A percentile compares a stretch with the other conserved stretches of the same genome.
phyloP scores from a whole-genome alignment of 2,113 vertebrate genomes.

The Xiphias gladius region DNA sequence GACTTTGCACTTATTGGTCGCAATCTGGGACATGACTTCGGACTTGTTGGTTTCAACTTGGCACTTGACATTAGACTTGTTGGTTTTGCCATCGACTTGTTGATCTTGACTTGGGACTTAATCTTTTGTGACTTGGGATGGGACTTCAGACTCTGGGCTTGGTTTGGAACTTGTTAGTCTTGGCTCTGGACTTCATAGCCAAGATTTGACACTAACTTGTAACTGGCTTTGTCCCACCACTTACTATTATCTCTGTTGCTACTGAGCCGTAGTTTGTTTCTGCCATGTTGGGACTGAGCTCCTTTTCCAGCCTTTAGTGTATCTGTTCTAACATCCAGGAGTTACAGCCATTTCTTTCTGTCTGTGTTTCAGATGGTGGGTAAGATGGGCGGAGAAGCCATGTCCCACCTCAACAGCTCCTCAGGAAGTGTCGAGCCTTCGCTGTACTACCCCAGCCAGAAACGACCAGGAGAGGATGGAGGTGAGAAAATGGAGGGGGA shows the following conservation, averaged over 20 bases:
- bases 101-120: background rate
- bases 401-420: conserved; percentile 81
- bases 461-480: conserved; percentile 76
- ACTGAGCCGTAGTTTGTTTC: too few relatives aligned
- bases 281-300: background rate
- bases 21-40: too few relatives aligned
- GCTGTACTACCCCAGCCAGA: conserved; percentile 76
- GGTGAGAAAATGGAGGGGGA: conserved; percentile 54
- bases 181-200: background rate
- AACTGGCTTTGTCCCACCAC: too few relatives aligned
- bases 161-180: too few relatives aligned
- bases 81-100: too few relatives aligned
- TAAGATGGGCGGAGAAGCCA: conserved; percentile 76
- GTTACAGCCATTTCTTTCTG: conserved; percentile 13
- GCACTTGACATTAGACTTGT: too few relatives aligned
- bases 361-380: conserved; percentile 76
- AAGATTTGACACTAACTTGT: too few relatives aligned
- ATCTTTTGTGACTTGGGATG: too few relatives aligned
- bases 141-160: too few relatives aligned
- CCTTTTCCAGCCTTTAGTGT: background rate
- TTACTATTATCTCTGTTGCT: too few relatives aligned
- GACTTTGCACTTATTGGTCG: too few relatives aligned
- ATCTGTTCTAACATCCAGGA: background rate
- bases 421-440: conserved; percentile 70
- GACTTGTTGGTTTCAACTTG: background rate